Conservation (phyloP, 2,113 vertebrate genomes). For the Anguilla japonica region DNA sequence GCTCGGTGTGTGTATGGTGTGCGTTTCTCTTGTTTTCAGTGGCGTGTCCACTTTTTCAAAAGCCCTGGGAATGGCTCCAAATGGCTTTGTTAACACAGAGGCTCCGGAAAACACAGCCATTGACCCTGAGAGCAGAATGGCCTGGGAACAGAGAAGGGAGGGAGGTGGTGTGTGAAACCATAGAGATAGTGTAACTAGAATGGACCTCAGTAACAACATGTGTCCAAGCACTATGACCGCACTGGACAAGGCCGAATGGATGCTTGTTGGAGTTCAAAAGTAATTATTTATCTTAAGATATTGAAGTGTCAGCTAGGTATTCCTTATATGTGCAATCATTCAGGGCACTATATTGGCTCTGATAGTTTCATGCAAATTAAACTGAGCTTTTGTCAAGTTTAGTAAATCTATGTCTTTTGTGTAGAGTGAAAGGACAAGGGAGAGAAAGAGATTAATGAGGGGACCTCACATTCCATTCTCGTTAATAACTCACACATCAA, state of each 20-base stretch:
- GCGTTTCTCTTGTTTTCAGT: slow-evolving; percentile 30
- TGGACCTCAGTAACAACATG: neutral
- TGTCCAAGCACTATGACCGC: neutral
- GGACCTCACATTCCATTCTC: neutral
- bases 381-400: neutral
- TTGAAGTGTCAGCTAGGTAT: neutral
- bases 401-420: neutral
- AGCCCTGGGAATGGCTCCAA: slow-evolving; percentile 54
- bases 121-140: slow-evolving; percentile 22
- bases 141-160: slow-evolving; percentile 26
- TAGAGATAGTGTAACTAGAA: slow-evolving; percentile 8
- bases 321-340: neutral
- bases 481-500: neutral
- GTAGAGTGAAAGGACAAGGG: neutral
- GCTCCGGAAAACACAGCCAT: slow-evolving; percentile 17
- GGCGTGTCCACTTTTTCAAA: slow-evolving; percentile 34
- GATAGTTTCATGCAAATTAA: neutral
- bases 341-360: neutral
- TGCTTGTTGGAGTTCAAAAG: neutral
- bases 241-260: neutral
- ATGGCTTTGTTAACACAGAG: slow-evolving; percentile 48
- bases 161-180: slow-evolving; percentile 8
- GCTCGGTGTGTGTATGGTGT: slow-evolving; percentile 20
- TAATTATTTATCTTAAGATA: neutral
- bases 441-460: slow-evolving; percentile 4